Evolutionary conservation across 37 sponge, comb jelly and placozoan genomes (phyloP).

Genomic region (Corticium candelabrum): DNA sequence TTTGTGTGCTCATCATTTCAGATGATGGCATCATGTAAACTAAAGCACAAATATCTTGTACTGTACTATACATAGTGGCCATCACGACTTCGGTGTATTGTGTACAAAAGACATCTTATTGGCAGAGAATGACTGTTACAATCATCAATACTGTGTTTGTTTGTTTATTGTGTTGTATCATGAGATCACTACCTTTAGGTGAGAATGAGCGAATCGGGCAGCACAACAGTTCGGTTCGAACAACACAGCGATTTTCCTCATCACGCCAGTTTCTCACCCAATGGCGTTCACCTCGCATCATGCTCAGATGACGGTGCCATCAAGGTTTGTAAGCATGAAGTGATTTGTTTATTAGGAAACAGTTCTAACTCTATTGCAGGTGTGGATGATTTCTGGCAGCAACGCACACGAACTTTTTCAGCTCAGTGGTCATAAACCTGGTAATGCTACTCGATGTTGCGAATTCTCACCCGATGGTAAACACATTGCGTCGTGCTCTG

Average conservation of each 20-base stretch:
- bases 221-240: not conserved
- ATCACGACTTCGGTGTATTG: too few species aligned
- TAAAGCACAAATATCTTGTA: too few species aligned
- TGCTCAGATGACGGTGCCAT: not conserved
- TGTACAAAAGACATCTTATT: too few species aligned
- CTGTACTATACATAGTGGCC: too few species aligned
- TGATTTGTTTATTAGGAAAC: too few species aligned
- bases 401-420: too few species aligned
- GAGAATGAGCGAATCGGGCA: not conserved
- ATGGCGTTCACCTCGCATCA: not conserved
- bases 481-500: constrained; percentile 45
- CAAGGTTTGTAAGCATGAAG: not conserved
- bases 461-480: constrained; percentile 52
- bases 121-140: too few species aligned
- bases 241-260: not conserved
- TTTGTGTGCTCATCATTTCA: too few species aligned
- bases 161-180: too few species aligned
- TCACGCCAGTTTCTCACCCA: not conserved
- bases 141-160: too few species aligned
- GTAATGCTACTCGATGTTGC: not conserved
- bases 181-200: not conserved
- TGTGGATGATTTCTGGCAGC: not conserved
- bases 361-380: too few species aligned
- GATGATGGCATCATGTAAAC: too few species aligned
- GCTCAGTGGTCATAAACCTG: not conserved